These are phyloP conservation scores for Salvator merianae DNA, from an alignment of 2,113 vertebrate genomes.

Conservation along the genomic window DNA sequence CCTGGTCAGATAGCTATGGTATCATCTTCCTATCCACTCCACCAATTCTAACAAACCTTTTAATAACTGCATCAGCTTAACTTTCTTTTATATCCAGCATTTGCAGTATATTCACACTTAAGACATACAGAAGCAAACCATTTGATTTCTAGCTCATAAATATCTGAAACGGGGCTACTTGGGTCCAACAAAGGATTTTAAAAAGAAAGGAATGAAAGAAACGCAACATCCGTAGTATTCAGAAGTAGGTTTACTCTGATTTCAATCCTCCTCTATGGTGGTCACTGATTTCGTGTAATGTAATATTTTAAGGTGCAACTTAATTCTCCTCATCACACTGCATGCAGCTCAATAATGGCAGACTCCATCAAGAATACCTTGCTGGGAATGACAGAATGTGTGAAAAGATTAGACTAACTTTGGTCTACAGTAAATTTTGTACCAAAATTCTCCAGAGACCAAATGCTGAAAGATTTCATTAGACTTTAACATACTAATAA, in stretches of 20 bases:
- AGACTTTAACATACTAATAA: conserved; percentile 57
- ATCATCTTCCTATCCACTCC: too few relatives aligned
- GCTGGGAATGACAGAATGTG: conserved; percentile 49
- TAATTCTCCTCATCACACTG: conserved; percentile 29
- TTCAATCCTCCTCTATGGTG: conserved; percentile 5
- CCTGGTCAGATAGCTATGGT: too few relatives aligned
- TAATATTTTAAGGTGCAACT: conserved; percentile 1
- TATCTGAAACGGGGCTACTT: not conserved
- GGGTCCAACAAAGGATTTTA: not conserved
- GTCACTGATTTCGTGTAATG: conserved; percentile 40
- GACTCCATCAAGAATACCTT: conserved; percentile 32
- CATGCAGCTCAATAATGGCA: conserved; percentile 1
- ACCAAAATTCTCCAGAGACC: conserved; percentile 39
- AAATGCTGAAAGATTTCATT: conserved; percentile 63
- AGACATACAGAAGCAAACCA: too few relatives aligned
- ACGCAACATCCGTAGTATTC: not conserved
- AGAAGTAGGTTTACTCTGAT: conserved; percentile 23
- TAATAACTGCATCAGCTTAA: too few relatives aligned
- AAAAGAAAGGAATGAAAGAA: conserved; percentile 14
- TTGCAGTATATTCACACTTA: too few relatives aligned
- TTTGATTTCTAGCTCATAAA: not conserved
- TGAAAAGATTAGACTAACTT: conserved; percentile 58
- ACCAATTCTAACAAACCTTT: too few relatives aligned
- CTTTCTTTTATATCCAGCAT: too few relatives aligned
- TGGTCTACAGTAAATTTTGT: conserved; percentile 50